Base-by-base conservation (phyloP, 2,113 vertebrate species). In the Chloropsis cyanopogon region DNA sequence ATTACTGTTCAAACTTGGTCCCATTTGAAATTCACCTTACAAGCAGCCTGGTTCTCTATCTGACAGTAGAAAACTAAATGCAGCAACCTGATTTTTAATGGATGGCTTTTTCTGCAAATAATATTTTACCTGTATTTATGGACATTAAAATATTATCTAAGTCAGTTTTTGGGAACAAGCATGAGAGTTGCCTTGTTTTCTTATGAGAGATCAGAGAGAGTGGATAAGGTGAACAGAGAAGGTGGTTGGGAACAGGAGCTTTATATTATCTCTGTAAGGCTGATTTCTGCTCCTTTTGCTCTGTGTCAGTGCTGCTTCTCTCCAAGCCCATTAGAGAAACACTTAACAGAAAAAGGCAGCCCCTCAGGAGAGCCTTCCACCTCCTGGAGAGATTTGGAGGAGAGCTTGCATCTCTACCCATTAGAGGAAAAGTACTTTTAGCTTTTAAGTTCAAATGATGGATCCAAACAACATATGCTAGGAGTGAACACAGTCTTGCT, bases 381-480 rank as follows among this genome's bases (percentile, higher is more conserved):
- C 95, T 96, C 93, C 93, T 92, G 84, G 31, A 69, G 91, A 89
- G 91, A 92, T 82, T 82, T 95, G 93, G 91, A 96, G 88, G 63
- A 69, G 73, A 78, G 85, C 71, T 95, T 35, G 39, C 75, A 68
- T 87, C 84, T 91, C 87, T 87, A 76, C 63, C 81, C 90, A 92
- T 94, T 95, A 95, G 87, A 78, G 87, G 89, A 94, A 90, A 93
- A 95, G 70, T 91, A 91, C 89, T 92, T 92, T 87, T 31, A 92
- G 93, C 78, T 96, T 91, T 90, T 82, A 90, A 95, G 84, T 94
- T 95, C 91, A 94, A 90, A 82, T 87, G 86, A 82, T 57, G 63
- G 63, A 91, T 88, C 89, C 82, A 96, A 95, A 96, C 91, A 92
- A 84, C 94, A 95, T 95, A 93, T 95, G 94, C 71, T 93, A 85